A percentile compares a stretch with the other conserved stretches of the same genome.
These are phyloP conservation scores for Myopa testacea DNA, from an alignment of 2,888 invertebrate species.

Conservation along the genomic window DNA sequence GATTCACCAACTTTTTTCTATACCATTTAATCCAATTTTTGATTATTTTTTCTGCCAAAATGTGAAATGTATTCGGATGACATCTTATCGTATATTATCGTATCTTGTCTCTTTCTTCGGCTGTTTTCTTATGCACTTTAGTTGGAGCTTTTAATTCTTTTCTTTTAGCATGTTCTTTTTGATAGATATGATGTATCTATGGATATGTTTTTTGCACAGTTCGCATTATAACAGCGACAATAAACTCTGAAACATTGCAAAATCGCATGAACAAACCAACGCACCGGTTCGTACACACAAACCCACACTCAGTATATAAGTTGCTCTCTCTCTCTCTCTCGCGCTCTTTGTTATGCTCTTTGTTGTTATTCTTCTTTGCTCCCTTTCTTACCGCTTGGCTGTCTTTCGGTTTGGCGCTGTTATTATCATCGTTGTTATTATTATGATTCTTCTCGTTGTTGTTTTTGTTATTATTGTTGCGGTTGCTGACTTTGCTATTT, in stretches of 20 bases:
- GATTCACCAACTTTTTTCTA: too few relatives aligned
- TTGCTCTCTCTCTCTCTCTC: neutral
- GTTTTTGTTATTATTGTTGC: constrained; percentile 11
- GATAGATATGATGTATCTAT: neutral
- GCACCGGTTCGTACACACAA: too few relatives aligned
- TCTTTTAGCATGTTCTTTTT: neutral
- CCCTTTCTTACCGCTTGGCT: neutral
- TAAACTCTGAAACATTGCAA: neutral
- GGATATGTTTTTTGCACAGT: neutral
- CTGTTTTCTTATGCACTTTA: too few relatives aligned
- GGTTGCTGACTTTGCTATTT: constrained; percentile 18
- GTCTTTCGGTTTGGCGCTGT: too few relatives aligned
- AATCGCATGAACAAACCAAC: neutral
- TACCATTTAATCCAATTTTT: too few relatives aligned
- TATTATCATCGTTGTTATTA: too few relatives aligned
- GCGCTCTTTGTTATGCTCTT: neutral
- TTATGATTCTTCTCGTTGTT: neutral
- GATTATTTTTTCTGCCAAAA: too few relatives aligned
- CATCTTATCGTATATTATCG: too few relatives aligned
- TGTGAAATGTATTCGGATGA: too few relatives aligned
- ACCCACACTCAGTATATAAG: too few relatives aligned
- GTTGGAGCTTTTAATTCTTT: too few relatives aligned
- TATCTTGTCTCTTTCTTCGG: too few relatives aligned
- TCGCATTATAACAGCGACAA: neutral
- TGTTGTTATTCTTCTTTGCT: neutral